These are phyloP conservation scores for Pteronotus mesoamericanus DNA, from an alignment of 2,797 vertebrate species.

Conservation along the genomic window DNA sequence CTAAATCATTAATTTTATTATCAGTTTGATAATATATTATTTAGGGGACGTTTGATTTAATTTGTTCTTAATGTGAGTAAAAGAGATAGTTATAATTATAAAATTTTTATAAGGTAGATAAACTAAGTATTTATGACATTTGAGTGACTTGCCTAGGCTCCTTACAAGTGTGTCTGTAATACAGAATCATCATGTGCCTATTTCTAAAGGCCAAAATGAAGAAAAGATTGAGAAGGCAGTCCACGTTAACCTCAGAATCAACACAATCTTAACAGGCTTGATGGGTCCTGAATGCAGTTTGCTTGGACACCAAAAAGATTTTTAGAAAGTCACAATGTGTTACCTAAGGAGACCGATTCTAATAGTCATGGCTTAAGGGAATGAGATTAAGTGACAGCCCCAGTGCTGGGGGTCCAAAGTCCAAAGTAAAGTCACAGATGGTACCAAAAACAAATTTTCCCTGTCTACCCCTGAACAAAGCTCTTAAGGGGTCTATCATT, in stretches of 20 bases:
- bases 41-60: not conserved
- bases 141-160: not conserved
- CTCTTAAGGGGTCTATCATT: conserved; percentile 36
- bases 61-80: conserved; percentile 33
- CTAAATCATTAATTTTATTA: conserved; percentile 30
- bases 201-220: conserved; percentile 33
- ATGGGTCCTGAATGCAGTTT: not conserved
- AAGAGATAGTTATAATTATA: not conserved
- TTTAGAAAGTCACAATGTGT: not conserved
- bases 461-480: conserved; percentile 13
- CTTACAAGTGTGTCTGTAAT: conserved; percentile 29
- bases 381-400: conserved; percentile 33
- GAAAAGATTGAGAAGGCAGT: not conserved
- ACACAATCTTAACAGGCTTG: not conserved
- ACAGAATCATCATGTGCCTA: not conserved
- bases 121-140: conserved; percentile 22
- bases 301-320: not conserved
- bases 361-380: not conserved
- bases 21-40: conserved; percentile 22
- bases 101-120: conserved; percentile 37
- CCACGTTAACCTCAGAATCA: conserved; percentile 22
- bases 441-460: not conserved
- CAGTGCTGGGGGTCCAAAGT: too few species aligned
- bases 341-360: not conserved
- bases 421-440: conserved; percentile 54